Base-by-base conservation (phyloP, 64 coral and sea anemone genomes). In the Anthopleura sola region DNA sequence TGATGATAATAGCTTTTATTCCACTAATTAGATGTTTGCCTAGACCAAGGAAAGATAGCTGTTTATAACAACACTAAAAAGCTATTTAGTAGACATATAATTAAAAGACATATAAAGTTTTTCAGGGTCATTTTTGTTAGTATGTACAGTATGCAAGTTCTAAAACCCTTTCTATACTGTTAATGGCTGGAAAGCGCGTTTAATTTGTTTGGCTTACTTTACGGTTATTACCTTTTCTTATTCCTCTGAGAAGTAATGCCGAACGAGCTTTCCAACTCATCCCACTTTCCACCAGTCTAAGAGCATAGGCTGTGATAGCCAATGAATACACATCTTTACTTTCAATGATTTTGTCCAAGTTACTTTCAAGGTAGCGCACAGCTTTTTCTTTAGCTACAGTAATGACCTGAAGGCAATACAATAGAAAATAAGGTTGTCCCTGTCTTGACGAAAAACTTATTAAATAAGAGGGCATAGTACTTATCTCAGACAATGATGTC, bases 261-360 rank as follows among this genome's bases (percentile, higher is more conserved):
- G 34, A 88, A 46, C 84, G 85, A 13, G 89, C 86, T 44, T 84
- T 85, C 12, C 50, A 14, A 80, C 68, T 93, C 23, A 55, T 75
- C 2, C 36, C n/a, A 24, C 82, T 88, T 21, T 88, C 54, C 6
- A 75, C 83, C 44, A 98, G 86, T 3, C 51, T 75, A 66, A 98
- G 36, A 17, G 88, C 91, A 4, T 93, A 93, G 5, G 89, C 83
- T 13, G 56, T 85, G 33, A 98, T 93, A 23, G 95, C 95, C 78
- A 98, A 74, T 37, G 91, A 91, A 82, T 98, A 98, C 1, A 75
- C 47, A 62, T 98, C 95, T 82, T 86, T 51, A 38, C 76, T 79
- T 17, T 85, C 60, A 54, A 68, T 85, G 60, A 90, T 86, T 8
- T 68, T 74, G 2, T 86, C 20, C 8, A 91, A 18, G 11, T 80